Base-by-base conservation (phyloP, 2,113 vertebrate species). In the Caracal caracal region DNA sequence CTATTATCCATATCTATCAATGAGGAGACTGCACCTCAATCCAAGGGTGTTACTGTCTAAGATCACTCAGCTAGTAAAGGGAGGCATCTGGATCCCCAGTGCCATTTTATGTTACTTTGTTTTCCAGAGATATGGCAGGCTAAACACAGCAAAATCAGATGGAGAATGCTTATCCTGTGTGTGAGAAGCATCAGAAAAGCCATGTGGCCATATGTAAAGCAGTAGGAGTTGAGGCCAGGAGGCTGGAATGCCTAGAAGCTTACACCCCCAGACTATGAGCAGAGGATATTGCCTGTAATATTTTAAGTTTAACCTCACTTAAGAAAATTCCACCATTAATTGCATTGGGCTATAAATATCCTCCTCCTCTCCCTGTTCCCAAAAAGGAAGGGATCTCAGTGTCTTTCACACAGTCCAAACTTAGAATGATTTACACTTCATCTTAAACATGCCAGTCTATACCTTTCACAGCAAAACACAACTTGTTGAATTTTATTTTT, bases 401-500 rank as follows among this genome's bases (percentile, higher is more conserved):
- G 92, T 94, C 53, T 90, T 93, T 97, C 96, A 97, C 96, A 97
- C 84, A 20, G 5, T 86, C 81, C 93, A 86, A 94, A 96, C 88
- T 97, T 97, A 94, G 93, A 47, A 81, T 93, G 53, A 30, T 96
- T 91, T 81, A 84, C 90, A 96, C 95, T 96, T 92, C 92, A 91
- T 96, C 93, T 95, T 33, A 22, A 98, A 97, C 53, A 86, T 56
- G 75, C 92, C 73, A 96, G 97, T 51, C 97, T 97, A 84, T 95
- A 94, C 85, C 37, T 95, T 95, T 97, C 87, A 83, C 81, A 87
- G 51, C 30, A 90, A 96, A 94, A 75, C 75, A 91, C 66, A 76
- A 94, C 88, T 94, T 65, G 94, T 92, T 95, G 92, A 51, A 65
- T 93, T 97, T 95, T 95, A 87, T 96, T 98, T 97, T 98, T 97